A percentile compares a stretch with the other conserved stretches of the same genome.
Conservation (phyloP, 1,140 invertebrate genomes). For the Cydia fagiglandana region DNA sequence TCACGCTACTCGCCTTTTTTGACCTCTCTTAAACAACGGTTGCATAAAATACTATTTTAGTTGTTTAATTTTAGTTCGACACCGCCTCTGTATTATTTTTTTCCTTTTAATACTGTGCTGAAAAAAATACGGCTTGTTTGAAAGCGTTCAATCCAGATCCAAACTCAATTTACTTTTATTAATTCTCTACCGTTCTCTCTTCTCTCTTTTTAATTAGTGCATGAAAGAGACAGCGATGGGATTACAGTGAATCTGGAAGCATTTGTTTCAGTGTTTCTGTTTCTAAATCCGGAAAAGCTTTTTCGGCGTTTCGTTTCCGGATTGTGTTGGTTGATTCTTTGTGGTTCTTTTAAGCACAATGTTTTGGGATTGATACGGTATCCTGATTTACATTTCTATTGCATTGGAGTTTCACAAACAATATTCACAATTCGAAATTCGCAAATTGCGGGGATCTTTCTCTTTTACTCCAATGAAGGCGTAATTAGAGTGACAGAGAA, state of each 20-base stretch:
- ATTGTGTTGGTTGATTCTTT: neutral
- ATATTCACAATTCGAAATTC: no score
- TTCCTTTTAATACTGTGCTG: neutral
- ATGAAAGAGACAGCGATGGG: slow-evolving; percentile 1
- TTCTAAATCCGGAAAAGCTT: slow-evolving; percentile 9
- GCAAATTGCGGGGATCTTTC: no score
- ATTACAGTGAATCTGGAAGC: neutral
- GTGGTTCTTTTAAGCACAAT: neutral
- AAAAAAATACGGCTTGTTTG: neutral
- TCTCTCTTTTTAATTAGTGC: neutral
- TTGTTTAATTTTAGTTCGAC: no score
- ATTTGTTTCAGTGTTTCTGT: slow-evolving; percentile 2
- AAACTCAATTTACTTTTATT: neutral
- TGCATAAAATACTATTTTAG: no score
- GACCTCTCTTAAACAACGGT: no score
- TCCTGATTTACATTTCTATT: neutral
- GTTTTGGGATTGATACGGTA: neutral
- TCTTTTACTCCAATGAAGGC: no score
- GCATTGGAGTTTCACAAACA: no score
- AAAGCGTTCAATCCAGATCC: neutral
- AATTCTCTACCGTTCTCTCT: slow-evolving; percentile 2
- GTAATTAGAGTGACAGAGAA: no score
- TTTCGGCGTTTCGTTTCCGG: neutral
- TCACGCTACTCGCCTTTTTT: no score
- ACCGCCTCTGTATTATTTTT: no score